phyloP scores from a whole-genome alignment of 30 jellyfish, hydroid and myxozoan species.

The Turritopsis dohrnii region DNA sequence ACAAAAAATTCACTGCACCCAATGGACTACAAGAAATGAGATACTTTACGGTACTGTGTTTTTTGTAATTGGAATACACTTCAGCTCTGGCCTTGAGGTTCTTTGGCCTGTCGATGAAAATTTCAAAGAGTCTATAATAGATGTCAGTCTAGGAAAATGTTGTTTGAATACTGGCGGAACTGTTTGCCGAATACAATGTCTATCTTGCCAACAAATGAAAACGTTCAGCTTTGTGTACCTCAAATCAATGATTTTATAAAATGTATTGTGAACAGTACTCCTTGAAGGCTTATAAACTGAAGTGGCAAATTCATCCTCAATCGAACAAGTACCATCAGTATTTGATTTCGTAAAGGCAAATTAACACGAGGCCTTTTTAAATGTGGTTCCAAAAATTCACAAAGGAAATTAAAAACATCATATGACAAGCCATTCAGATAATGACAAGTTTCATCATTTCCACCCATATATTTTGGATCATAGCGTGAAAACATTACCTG shows the following conservation, averaged over 20 bases:
- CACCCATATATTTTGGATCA: background rate
- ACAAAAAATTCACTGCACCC: conserved; percentile 32
- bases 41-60: conserved; percentile 35
- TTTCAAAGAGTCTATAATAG: no score
- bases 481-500: conserved; percentile 3
- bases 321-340: background rate
- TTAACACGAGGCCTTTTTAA: background rate
- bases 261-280: conserved; percentile 24
- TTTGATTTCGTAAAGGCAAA: conserved; percentile 5
- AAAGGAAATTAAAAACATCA: background rate
- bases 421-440: conserved; percentile 2
- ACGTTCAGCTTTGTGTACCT: conserved; percentile 25
- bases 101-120: conserved; percentile 37
- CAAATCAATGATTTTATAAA: conserved; percentile 14
- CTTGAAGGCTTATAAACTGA: background rate
- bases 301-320: background rate
- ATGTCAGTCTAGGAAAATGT: no score
- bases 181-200: conserved; percentile 9
- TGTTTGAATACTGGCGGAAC: background rate
- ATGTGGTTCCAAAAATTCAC: conserved; percentile 4
- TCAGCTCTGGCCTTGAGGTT: conserved; percentile 45
- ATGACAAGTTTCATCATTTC: background rate
- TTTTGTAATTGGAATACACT: conserved; percentile 16
- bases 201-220: conserved; percentile 40
- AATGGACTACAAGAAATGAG: conserved; percentile 24